A percentile compares a stretch with the other conserved stretches of the same genome.
Conservation (phyloP, 2,113 vertebrate genomes). For the Labeo catla region DNA sequence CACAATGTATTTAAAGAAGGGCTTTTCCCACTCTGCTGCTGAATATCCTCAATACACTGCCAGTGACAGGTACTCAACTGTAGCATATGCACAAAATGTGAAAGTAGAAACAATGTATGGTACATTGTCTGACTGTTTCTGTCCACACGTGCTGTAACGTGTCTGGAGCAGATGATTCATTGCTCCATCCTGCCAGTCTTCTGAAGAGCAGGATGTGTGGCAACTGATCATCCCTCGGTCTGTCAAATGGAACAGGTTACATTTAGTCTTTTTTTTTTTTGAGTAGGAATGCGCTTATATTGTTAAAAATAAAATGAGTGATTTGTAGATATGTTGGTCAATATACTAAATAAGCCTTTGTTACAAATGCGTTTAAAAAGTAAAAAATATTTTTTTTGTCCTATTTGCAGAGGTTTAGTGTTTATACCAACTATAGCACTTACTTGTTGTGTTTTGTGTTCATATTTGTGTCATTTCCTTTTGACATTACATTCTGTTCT, state of each 20-base stretch:
- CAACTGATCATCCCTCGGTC: neutral
- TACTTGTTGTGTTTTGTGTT: constrained; percentile 27
- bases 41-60: neutral
- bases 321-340: constrained; percentile 41
- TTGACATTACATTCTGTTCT: neutral
- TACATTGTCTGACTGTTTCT: neutral
- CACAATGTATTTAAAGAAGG: neutral
- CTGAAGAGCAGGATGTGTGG: neutral
- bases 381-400: constrained; percentile 44
- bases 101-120: neutral
- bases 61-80: neutral
- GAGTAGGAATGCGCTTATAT: constrained; percentile 22
- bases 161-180: neutral
- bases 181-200: neutral
- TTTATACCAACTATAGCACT: constrained; percentile 10
- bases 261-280: neutral
- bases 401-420: constrained; percentile 24
- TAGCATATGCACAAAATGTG: neutral
- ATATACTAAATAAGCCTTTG: constrained; percentile 44
- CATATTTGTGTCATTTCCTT: constrained; percentile 8
- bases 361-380: constrained; percentile 42
- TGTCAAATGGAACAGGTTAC: neutral
- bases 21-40: constrained; percentile 21
- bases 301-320: constrained; percentile 26
- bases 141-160: neutral